Evolutionary conservation across 92 coral and sea anemone genomes (phyloP), one percentile per base, ranked within the genome.

Genomic region (Bergia sp.): DNA sequence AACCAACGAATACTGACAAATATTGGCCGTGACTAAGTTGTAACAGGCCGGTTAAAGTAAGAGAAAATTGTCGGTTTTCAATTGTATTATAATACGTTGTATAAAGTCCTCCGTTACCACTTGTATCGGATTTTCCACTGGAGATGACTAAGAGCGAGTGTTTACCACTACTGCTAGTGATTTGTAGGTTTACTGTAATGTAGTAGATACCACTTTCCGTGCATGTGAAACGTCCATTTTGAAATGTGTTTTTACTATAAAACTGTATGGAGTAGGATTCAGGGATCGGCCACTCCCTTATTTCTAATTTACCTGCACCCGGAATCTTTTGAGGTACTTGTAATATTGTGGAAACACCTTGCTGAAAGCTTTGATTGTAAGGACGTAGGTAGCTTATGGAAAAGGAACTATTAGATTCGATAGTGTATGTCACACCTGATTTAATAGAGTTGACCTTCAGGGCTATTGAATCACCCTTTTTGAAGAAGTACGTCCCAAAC

Each of bases 31-130:
- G 64, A 88, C 89, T 92, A 37, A 92, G 94, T 45, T 89, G 89
- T 66, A 92, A 61, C 37, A 92, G 90, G 10, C 94, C 94, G 12
- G 94, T 73, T 16, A 92, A 86, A 15, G 65, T 87, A 53, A 92
- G 80, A 36, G 89, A 40, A 75, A 89, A 89, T 7, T 42, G 45
- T 5, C 88, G 90, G 29, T 82, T 23, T 57, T 82, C 37, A 4
- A 80, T 72, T 42, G 90, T 49, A 45, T 92, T 92, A 65, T 92
- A 65, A 10, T 44, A 79, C 39, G 86, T 86, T 23, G 90, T 61
- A 80, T 79, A 92, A 40, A 92, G 92, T 29, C 94, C 94, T 11
- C 92, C 90, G 75, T 92, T 89, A 43, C 94, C 94, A 37, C 81
- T 90, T 57, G 86, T 45, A 57, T 92, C 87, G 3, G 94, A 85